These are phyloP conservation scores for Barypeithes pellucidus DNA, from an alignment of 2,888 invertebrate genomes.

Conservation along the genomic window DNA sequence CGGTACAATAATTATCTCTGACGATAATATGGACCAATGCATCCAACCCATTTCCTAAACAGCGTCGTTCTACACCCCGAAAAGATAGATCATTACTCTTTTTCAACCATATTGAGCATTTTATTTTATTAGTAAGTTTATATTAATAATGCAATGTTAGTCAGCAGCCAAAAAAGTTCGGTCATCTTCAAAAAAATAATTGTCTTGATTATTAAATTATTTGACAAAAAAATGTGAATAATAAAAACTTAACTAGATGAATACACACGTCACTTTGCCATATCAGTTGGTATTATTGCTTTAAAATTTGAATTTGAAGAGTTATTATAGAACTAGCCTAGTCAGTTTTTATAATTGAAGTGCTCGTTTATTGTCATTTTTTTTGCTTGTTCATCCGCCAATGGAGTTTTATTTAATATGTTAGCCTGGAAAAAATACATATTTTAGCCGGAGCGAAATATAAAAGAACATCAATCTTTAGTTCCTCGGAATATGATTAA, in stretches of 20 bases:
- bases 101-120: constrained; percentile 63
- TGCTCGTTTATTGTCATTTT: neutral
- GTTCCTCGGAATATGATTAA: too few relatives aligned
- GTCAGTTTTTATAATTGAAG: too few relatives aligned
- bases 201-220: neutral
- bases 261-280: too few relatives aligned
- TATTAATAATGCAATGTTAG: constrained; percentile 40
- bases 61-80: constrained; percentile 64
- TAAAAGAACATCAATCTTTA: too few relatives aligned
- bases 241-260: too few relatives aligned
- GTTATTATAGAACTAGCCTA: too few relatives aligned
- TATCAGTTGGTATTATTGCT: too few relatives aligned
- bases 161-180: constrained; percentile 43
- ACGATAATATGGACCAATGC: neutral
- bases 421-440: neutral
- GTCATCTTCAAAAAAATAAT: too few relatives aligned
- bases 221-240: too few relatives aligned
- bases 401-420: neutral
- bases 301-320: neutral
- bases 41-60: constrained; percentile 43
- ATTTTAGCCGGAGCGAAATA: too few relatives aligned
- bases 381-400: neutral
- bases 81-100: constrained; percentile 59
- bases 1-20: neutral
- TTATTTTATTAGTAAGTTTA: constrained; percentile 55